These are phyloP conservation scores for Archilochus colubris DNA, from an alignment of 2,113 vertebrate genomes.

Conservation along the genomic window DNA sequence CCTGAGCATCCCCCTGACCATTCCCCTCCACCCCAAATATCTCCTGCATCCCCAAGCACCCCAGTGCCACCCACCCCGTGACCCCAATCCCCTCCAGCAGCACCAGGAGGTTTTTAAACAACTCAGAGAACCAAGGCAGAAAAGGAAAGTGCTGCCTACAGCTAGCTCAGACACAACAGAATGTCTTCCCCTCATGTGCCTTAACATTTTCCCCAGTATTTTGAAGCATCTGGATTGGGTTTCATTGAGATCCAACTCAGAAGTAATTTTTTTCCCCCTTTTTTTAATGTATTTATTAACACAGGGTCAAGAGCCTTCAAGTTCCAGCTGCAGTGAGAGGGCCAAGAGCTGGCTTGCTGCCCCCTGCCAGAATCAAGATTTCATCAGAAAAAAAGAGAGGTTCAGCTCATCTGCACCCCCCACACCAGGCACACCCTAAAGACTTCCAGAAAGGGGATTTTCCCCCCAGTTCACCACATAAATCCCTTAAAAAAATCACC, in stretches of 20 bases:
- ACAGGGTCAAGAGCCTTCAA: not conserved
- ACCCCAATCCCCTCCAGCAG: not conserved
- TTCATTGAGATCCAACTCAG: not conserved
- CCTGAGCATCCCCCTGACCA: too few species aligned
- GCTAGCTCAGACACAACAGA: rapidly evolving
- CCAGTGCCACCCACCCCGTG: rapidly evolving
- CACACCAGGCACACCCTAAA: not conserved
- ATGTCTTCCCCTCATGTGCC: not conserved
- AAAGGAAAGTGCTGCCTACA: not conserved
- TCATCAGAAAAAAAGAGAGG: not conserved
- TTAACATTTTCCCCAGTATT: not conserved
- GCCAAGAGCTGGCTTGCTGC: not conserved
- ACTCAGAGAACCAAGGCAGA: not conserved
- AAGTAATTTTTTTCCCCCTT: not conserved
- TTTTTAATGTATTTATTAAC: too few species aligned
- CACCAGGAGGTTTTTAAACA: not conserved
- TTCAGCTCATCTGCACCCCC: not conserved
- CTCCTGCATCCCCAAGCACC: not conserved
- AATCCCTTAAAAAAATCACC: not conserved
- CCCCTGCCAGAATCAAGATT: constrained; percentile 18
- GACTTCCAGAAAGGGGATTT: not conserved
- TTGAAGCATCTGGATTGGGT: not conserved
- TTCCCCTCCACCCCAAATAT: not conserved
- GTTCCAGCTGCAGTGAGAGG: not conserved
- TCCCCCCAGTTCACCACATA: not conserved